Evolutionary conservation across 2,888 invertebrate genomes (phyloP), one percentile per base, ranked within the genome.

Genomic region (Papilio demoleus): DNA sequence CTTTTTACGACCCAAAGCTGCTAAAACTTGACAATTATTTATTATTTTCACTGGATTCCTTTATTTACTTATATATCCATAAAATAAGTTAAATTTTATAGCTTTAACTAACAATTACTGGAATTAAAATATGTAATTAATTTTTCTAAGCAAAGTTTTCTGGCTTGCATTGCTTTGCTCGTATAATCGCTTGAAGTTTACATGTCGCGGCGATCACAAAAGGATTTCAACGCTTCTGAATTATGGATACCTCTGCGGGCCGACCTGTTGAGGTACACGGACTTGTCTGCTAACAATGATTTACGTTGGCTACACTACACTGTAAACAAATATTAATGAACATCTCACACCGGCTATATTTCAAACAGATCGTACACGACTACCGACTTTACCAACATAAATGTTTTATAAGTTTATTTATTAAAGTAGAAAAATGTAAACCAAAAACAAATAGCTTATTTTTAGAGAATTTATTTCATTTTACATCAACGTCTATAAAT

Each of bases 161-260:
- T n/a, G n/a, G n/a, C n/a, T n/a, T n/a, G n/a, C n/a, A n/a, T n/a
- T n/a, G n/a, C n/a, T n/a, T n/a, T n/a, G n/a, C n/a, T n/a, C 34
- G 34, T 2, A 53, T 66, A 40, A 53, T 36, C 69, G 63, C 66
- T 27, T 47, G 42, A 9, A 27, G 42, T 45, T 47, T 42, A 17
- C 24, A 14, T 36, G 5, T 62, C 24, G 36, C 11, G 19, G 24
- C 59, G 47, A 59, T 42, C 47, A 47, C 71, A 36, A 64, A 64
- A 70, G 70, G 75, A 72, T 75, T 79, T 75, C 77, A 80, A 78
- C 76, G 77, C 80, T 77, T 72, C 78, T 86, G 82, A 86, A 85
- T 86, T 84, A 87, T 86, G 78, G 73, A 79, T 78, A 75, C 74
- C 75, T 71, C 50, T 65, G 70, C 71, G 73, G 72, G 53, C 53